phyloP scores from a whole-genome alignment of 2,113 vertebrate genomes.

The Castor canadensis region DNA sequence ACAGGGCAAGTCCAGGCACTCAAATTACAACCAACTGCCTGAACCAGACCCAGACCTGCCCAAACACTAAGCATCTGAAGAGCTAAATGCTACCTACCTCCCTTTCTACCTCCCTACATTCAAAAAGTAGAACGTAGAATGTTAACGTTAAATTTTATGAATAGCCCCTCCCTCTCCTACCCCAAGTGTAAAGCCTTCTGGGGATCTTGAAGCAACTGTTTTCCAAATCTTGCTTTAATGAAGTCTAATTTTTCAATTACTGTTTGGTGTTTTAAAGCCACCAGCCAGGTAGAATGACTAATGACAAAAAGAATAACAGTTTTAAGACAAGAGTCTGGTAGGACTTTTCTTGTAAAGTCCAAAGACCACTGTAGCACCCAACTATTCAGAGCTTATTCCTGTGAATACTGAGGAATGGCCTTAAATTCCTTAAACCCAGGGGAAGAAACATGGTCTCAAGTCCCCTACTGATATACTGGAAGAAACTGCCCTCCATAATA shows the following conservation, averaged over 20 bases:
- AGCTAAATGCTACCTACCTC: slow-evolving; percentile 51
- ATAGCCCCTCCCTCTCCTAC: background rate
- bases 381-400: background rate
- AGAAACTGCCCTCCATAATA: background rate
- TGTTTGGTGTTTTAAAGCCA: slow-evolving; percentile 54
- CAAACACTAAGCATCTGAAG: slow-evolving; percentile 46
- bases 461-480: background rate
- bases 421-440: background rate
- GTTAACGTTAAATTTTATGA: background rate
- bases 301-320: slow-evolving; percentile 53
- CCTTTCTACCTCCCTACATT: background rate
- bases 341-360: background rate
- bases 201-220: slow-evolving; percentile 42
- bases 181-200: background rate
- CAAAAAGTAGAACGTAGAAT: background rate
- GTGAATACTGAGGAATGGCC: slow-evolving; percentile 4
- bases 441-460: slow-evolving; percentile 30
- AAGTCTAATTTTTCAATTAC: slow-evolving; percentile 54
- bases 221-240: slow-evolving; percentile 50
- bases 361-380: slow-evolving; percentile 17
- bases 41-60: slow-evolving; percentile 71
- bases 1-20: slow-evolving; percentile 74
- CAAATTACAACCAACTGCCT: slow-evolving; percentile 73
- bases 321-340: slow-evolving; percentile 42
- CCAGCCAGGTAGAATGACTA: slow-evolving; percentile 38